Conservation (phyloP, 2,113 vertebrate genomes). For the Lethenteron camtschaticum region DNA sequence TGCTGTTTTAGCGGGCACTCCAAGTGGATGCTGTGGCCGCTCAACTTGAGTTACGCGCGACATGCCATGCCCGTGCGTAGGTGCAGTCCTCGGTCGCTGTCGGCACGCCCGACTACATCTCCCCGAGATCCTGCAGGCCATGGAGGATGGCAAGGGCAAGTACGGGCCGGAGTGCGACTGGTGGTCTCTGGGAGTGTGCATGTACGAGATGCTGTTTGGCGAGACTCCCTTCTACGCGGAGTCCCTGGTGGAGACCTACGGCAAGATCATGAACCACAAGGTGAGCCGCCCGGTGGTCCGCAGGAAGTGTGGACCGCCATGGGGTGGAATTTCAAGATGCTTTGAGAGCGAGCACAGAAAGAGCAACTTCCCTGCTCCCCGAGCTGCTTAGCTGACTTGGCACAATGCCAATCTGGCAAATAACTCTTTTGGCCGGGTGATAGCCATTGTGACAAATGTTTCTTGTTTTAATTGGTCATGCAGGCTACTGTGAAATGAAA, state of each 20-base stretch:
- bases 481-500: too few species aligned
- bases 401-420: too few species aligned
- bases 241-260: slow-evolving; percentile 93
- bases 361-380: too few species aligned
- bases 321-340: too few species aligned
- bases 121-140: slow-evolving; percentile 92
- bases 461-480: too few species aligned
- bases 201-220: slow-evolving; percentile 99
- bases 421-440: too few species aligned
- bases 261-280: slow-evolving; percentile 99
- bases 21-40: too few species aligned
- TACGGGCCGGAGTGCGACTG: slow-evolving; percentile 96
- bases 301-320: not conserved
- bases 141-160: slow-evolving; percentile 96
- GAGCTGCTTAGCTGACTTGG: too few species aligned
- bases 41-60: too few species aligned
- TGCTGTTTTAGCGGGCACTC: too few species aligned
- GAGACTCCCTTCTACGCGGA: slow-evolving; percentile 98
- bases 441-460: too few species aligned
- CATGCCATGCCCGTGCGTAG: slow-evolving; percentile 18
- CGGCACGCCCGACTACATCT: slow-evolving; percentile 94
- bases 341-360: too few species aligned
- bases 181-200: slow-evolving; percentile 98
- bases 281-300: slow-evolving; percentile 27
- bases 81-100: slow-evolving; percentile 95